Percentiles rank a stretch among this genome's conserved stretches.
These are phyloP conservation scores for Brachyhypopomus gauderio DNA, from an alignment of 2,113 vertebrate species.

Conservation along the genomic window DNA sequence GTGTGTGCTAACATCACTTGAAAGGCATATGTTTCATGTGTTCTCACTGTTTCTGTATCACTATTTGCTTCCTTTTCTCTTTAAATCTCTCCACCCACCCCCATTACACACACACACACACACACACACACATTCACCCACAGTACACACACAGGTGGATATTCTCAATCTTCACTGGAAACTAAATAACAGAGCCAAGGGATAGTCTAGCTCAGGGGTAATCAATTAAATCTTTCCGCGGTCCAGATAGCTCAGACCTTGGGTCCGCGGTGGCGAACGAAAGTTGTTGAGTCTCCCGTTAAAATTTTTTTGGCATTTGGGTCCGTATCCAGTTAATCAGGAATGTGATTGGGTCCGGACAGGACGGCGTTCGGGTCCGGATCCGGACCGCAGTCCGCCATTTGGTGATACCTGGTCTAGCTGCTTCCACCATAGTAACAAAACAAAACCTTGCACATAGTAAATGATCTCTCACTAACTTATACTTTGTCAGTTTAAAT, in stretches of 20 bases:
- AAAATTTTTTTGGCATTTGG: too few species aligned
- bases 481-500: background rate
- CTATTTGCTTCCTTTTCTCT: background rate
- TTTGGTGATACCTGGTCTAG: too few species aligned
- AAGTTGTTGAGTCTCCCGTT: too few species aligned
- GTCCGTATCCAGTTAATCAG: too few species aligned
- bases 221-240: too few species aligned
- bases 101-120: background rate
- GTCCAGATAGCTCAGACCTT: too few species aligned
- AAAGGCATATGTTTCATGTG: background rate
- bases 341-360: too few species aligned
- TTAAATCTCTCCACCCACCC: background rate
- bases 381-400: too few species aligned
- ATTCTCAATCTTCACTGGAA: conserved; percentile 6
- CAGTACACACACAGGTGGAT: conserved; percentile 2
- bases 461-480: background rate
- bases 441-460: too few species aligned
- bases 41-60: background rate
- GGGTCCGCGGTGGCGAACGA: too few species aligned
- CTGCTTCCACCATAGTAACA: conserved; percentile 45
- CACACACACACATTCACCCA: background rate
- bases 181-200: conserved; percentile 33
- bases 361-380: too few species aligned
- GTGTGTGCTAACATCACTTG: background rate
- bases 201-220: conserved; percentile 46